Evolutionary conservation across 2,888 invertebrate species (phyloP).

Genomic region (Leptura quadrifasciata): DNA sequence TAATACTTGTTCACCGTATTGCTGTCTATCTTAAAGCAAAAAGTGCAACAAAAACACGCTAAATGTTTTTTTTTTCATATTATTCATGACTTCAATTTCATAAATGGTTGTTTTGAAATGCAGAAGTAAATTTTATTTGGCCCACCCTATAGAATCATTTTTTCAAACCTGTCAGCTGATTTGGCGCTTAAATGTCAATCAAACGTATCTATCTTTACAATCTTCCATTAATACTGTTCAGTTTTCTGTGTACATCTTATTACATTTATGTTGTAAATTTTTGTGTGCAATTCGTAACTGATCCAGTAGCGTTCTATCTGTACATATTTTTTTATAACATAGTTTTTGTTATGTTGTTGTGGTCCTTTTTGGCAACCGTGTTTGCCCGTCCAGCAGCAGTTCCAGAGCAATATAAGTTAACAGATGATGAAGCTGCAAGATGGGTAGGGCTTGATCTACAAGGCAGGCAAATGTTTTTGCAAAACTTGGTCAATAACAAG

Average conservation of each 20-base stretch:
- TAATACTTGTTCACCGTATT: no score
- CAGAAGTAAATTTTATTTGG: no score
- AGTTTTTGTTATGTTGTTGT: constrained; percentile 54
- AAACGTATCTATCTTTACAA: background rate
- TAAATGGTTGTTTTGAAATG: background rate
- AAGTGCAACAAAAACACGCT: no score
- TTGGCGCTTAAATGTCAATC: constrained; percentile 17
- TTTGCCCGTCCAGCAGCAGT: constrained; percentile 48
- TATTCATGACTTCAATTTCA: no score
- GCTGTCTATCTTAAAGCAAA: no score
- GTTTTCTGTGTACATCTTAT: background rate
- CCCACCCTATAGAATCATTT: background rate
- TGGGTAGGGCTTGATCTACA: constrained; percentile 39
- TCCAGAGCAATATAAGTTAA: constrained; percentile 56
- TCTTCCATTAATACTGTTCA: constrained; percentile 3
- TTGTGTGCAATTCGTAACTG: background rate
- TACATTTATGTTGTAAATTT: constrained; percentile 6
- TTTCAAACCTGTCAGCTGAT: background rate
- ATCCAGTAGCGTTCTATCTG: background rate
- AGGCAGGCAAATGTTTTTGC: constrained; percentile 48
- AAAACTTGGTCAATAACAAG: constrained; percentile 44
- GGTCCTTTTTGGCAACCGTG: constrained; percentile 57
- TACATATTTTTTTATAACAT: constrained; percentile 39
- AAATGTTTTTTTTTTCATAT: no score
- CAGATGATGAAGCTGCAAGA: constrained; percentile 42